Percentiles rank a stretch among this genome's conserved stretches.
phyloP scores from a whole-genome alignment of 2,797 vertebrate genomes.

The Gastrophryne carolinensis region DNA sequence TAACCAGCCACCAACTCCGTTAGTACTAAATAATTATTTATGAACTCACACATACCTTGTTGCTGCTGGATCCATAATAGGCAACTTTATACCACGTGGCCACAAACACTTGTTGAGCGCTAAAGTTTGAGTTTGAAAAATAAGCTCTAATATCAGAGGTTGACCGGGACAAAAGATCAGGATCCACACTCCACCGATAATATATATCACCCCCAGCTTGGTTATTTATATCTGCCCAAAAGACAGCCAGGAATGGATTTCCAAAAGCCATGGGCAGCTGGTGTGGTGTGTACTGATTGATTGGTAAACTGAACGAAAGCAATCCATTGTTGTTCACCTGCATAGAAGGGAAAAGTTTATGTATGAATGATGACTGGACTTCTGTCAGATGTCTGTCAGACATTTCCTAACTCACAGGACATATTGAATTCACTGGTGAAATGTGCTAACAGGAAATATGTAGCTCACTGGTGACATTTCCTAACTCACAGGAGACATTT shows the following conservation, averaged over 20 bases:
- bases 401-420: too few relatives aligned
- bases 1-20: too few relatives aligned
- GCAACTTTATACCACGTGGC: constrained; percentile 40
- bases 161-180: neutral
- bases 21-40: too few relatives aligned
- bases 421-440: too few relatives aligned
- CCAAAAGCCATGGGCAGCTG: neutral
- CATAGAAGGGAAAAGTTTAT: neutral
- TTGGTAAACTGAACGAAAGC: neutral
- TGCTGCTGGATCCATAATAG: neutral
- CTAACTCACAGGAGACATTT: too few relatives aligned
- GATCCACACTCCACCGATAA: neutral
- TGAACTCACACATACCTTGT: too few relatives aligned
- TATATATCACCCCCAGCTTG: neutral
- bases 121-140: neutral
- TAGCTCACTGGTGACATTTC: too few relatives aligned
- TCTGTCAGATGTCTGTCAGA: too few relatives aligned
- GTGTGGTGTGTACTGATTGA: neutral
- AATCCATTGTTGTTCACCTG: constrained; percentile 43
- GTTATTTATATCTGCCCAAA: constrained; percentile 31
- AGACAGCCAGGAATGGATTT: constrained; percentile 7
- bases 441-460: too few relatives aligned
- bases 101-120: constrained; percentile 12
- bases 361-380: too few relatives aligned
- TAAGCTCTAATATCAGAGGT: constrained; percentile 8